These are phyloP conservation scores for Anabacerthia variegaticeps DNA, from an alignment of 2,797 vertebrate species.

Conservation along the genomic window DNA sequence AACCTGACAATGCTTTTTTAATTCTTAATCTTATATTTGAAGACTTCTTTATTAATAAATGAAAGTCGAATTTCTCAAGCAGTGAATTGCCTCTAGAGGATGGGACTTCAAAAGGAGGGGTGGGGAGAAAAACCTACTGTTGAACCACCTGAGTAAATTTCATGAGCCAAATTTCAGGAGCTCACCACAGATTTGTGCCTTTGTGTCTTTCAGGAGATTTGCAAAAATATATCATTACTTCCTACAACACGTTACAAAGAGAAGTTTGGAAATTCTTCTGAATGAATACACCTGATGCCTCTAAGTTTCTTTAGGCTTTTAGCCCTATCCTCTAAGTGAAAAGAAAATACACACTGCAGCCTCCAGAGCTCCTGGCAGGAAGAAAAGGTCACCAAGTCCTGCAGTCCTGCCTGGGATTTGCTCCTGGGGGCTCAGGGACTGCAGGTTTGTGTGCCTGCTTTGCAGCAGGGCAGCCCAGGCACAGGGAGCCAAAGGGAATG, in stretches of 20 bases:
- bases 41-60: neutral
- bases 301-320: neutral
- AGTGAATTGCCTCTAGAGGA: neutral
- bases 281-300: neutral
- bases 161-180: neutral
- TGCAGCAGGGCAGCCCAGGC: neutral
- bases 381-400: neutral
- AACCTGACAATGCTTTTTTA: neutral
- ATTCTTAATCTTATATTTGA: neutral
- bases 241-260: neutral
- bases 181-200: neutral
- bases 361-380: neutral
- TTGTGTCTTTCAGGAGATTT: neutral
- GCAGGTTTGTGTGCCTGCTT: neutral
- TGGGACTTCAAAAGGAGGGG: neutral
- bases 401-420: neutral
- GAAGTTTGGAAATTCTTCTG: neutral
- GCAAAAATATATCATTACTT: neutral
- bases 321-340: neutral
- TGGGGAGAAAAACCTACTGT: neutral
- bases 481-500: neutral
- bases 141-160: neutral
- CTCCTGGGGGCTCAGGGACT: neutral
- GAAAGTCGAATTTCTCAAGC: neutral
- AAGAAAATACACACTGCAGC: neutral